Evolutionary conservation across 30 jellyfish, hydroid and myxozoan genomes (phyloP).

Genomic region (Cassiopea xamachana): DNA sequence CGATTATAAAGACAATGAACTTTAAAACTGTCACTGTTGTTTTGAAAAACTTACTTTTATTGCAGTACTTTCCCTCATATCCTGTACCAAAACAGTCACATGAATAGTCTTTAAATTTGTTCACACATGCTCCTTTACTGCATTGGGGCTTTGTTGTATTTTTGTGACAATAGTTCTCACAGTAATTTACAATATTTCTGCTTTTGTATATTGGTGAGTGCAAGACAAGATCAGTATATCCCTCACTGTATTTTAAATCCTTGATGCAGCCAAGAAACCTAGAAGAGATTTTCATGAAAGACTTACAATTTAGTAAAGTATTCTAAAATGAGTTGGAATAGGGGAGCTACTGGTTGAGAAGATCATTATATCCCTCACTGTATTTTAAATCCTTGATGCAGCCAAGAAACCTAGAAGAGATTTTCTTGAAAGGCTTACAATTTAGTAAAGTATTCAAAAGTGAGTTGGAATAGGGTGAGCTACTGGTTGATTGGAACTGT

Average conservation of each 20-base stretch:
- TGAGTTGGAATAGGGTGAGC: no score
- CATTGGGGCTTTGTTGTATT: constrained; percentile 11
- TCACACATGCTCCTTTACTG: constrained; percentile 41
- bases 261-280: constrained; percentile 74
- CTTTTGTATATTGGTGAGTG: constrained; percentile 13
- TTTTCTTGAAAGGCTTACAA: no score
- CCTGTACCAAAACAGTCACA: constrained; percentile 80
- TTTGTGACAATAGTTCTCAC: constrained; percentile 47
- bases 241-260: constrained; percentile 50
- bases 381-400: constrained; percentile 59
- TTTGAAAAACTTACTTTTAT: constrained; percentile 1
- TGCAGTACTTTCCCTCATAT: constrained; percentile 33
- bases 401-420: constrained; percentile 43
- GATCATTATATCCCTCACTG: constrained; percentile 62
- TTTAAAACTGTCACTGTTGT: background rate
- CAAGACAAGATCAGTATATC: constrained; percentile 30
- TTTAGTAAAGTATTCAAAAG: background rate
- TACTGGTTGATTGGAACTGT: no score
- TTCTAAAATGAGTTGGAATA: no score
- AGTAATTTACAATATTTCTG: background rate
- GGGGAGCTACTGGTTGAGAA: background rate
- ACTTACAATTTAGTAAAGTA: no score
- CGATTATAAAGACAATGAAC: no score
- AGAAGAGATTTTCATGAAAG: background rate
- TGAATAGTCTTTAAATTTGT: constrained; percentile 8